Evolutionary conservation across 2,888 invertebrate species (phyloP).

Genomic region (Didymodactylos carnosus): DNA sequence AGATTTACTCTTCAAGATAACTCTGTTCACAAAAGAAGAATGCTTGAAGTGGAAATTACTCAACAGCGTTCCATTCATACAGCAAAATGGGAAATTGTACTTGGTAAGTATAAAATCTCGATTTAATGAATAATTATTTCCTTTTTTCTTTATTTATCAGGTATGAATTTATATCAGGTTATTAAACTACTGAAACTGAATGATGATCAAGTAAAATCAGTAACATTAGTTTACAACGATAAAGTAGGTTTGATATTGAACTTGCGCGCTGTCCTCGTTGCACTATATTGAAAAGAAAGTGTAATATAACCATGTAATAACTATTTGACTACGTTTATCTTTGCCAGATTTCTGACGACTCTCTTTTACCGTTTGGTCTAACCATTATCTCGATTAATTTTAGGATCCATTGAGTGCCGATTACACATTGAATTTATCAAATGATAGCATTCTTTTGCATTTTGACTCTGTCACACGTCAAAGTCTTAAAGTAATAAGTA

Average conservation of each 20-base stretch:
- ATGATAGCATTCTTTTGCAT: slow-evolving; percentile 83
- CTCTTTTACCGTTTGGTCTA: neutral
- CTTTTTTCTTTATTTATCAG: no score
- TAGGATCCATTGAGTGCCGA: slow-evolving; percentile 86
- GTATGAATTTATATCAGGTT: slow-evolving; percentile 94
- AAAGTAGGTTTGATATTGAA: slow-evolving; percentile 43
- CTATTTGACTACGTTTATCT: no score
- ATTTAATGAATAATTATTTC: no score
- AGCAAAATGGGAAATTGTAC: neutral
- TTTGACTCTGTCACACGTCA: slow-evolving; percentile 88
- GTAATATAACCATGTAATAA: no score
- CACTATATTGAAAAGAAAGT: neutral
- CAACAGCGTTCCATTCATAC: neutral
- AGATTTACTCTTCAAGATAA: no score
- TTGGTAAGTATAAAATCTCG: neutral
- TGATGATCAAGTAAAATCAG: slow-evolving; percentile 77
- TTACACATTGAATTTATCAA: slow-evolving; percentile 78
- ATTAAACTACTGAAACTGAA: slow-evolving; percentile 87
- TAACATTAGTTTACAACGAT: slow-evolving; percentile 87
- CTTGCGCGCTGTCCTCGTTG: no score
- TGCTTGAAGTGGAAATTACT: neutral
- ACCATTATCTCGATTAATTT: slow-evolving; percentile 22
- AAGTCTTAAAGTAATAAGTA: slow-evolving; percentile 52
- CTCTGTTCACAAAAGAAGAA: no score
- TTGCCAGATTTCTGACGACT: no score